phyloP scores from a whole-genome alignment of 2,888 invertebrate species.

The Laothoe populi region DNA sequence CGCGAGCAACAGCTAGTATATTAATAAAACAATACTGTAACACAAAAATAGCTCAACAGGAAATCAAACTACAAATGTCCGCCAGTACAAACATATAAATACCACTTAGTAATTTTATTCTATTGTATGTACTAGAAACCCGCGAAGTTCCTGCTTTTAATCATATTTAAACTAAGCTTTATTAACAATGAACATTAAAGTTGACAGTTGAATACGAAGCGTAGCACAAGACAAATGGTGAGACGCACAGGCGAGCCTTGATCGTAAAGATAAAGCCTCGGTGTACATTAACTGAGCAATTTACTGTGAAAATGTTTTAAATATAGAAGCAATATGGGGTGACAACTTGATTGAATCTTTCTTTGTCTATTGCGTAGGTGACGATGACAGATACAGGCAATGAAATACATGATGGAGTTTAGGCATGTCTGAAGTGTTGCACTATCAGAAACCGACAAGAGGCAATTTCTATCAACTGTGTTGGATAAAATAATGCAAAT shows the following conservation, averaged over 20 bases:
- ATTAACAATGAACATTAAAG: slow-evolving; percentile 59
- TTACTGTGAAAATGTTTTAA: slow-evolving; percentile 14
- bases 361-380: neutral
- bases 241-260: slow-evolving; percentile 31
- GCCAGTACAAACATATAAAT: neutral
- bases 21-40: too few relatives aligned
- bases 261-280: slow-evolving; percentile 35
- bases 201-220: slow-evolving; percentile 61
- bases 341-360: neutral
- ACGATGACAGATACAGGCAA: neutral
- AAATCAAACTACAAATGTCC: slow-evolving; percentile 12
- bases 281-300: slow-evolving; percentile 32
- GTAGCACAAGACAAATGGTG: slow-evolving; percentile 54
- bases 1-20: too few relatives aligned
- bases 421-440: neutral
- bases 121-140: neutral
- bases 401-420: neutral
- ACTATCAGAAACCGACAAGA: neutral
- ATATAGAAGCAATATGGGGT: neutral
- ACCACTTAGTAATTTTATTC: neutral
- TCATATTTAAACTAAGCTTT: slow-evolving; percentile 52
- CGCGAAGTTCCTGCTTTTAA: neutral
- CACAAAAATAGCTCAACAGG: neutral
- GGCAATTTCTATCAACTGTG: too few relatives aligned
- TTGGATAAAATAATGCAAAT: too few relatives aligned